Conservation (phyloP, 2,888 invertebrate species). For the Drosophila paranaensis region DNA sequence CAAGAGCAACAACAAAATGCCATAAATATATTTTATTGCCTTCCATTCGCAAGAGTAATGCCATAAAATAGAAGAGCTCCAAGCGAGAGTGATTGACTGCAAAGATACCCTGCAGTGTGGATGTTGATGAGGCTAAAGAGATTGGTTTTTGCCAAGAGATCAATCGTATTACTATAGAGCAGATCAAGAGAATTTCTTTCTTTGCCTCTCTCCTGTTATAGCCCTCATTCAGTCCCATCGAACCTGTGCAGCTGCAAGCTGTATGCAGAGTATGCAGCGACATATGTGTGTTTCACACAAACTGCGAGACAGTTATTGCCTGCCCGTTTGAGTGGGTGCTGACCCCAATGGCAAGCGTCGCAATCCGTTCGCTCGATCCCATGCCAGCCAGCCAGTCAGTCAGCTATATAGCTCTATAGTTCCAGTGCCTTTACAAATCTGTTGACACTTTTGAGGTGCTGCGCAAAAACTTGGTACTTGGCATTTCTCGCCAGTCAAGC, state of each 20-base stretch:
- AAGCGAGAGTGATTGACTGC: not conserved
- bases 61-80: constrained; percentile 4
- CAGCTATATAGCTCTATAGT: constrained; percentile 31
- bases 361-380: constrained; percentile 19
- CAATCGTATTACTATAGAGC: no score
- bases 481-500: constrained; percentile 10
- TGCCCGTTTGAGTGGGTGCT: constrained; percentile 30
- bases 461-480: constrained; percentile 48
- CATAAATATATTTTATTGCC: constrained; percentile 54
- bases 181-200: no score
- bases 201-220: no score
- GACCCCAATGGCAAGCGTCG: constrained; percentile 45
- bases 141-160: no score
- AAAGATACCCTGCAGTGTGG: constrained; percentile 13
- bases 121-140: no score
- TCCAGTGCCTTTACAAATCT: constrained; percentile 57
- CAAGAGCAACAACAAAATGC: constrained; percentile 26
- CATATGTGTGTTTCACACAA: constrained; percentile 16
- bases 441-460: constrained; percentile 68
- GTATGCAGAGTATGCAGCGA: constrained; percentile 15
- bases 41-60: constrained; percentile 33
- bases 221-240: not conserved
- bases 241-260: not conserved
- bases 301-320: constrained; percentile 38
- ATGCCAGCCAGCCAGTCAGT: not conserved